Conservation (phyloP, 2,797 vertebrate genomes). For the Bradypodion ventrale region DNA sequence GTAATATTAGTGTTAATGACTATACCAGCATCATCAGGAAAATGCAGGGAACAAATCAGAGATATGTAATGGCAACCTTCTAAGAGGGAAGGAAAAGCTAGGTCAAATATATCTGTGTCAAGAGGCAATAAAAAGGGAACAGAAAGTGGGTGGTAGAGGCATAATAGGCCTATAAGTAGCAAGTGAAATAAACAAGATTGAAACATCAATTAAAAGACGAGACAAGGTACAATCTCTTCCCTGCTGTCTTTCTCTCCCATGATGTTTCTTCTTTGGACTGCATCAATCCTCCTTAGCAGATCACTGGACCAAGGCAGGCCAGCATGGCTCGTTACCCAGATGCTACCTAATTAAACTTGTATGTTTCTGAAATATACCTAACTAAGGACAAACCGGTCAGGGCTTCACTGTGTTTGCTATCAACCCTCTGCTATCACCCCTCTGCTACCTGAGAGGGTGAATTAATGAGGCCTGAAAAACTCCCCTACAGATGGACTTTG, state of each 20-base stretch:
- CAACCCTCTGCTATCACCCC: slow-evolving; percentile 3
- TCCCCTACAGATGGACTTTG: slow-evolving; percentile 12
- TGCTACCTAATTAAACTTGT: slow-evolving; percentile 43
- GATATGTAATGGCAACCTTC: neutral
- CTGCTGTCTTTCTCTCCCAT: slow-evolving; percentile 24
- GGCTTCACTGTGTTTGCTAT: slow-evolving; percentile 39
- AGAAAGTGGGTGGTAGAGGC: neutral
- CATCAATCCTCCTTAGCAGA: slow-evolving; percentile 30
- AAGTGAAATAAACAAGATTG: slow-evolving; percentile 53
- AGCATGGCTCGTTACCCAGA: slow-evolving; percentile 50
- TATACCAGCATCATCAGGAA: neutral
- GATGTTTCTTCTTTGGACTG: slow-evolving; percentile 29
- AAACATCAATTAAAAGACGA: slow-evolving; percentile 47
- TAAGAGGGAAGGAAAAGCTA: neutral
- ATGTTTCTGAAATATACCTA: slow-evolving; percentile 30
- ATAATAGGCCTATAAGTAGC: slow-evolving; percentile 27
- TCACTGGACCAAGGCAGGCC: slow-evolving; percentile 39
- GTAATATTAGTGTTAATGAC: neutral
- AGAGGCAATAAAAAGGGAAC: neutral
- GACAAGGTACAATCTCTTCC: slow-evolving; percentile 40
- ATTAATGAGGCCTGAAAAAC: slow-evolving; percentile 54
- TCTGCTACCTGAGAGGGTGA: slow-evolving; percentile 44
- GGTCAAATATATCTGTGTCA: neutral
- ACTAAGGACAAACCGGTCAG: slow-evolving; percentile 29
- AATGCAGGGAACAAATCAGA: neutral